These are phyloP conservation scores for Erynnis tages DNA, from an alignment of 2,888 invertebrate species.

Conservation along the genomic window DNA sequence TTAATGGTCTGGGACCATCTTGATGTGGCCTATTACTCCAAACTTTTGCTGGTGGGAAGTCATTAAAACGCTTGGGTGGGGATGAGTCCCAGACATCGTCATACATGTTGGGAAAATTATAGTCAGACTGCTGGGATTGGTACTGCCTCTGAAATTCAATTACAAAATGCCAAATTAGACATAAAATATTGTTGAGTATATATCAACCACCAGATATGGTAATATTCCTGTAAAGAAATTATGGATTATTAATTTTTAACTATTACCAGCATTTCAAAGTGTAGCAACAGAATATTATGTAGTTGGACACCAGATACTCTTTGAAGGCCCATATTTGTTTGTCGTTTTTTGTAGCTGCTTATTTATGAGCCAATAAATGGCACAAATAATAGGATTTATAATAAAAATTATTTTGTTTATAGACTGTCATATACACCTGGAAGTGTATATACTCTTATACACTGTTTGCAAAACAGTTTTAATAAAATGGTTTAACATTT, in stretches of 20 bases:
- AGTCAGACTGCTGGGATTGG: conserved; percentile 39
- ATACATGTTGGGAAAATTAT: conserved; percentile 5
- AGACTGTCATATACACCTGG: too few species aligned
- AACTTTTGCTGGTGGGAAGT: conserved; percentile 32
- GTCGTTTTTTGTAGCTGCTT: too few species aligned
- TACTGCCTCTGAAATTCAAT: conserved; percentile 60
- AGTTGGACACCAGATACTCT: too few species aligned
- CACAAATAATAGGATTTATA: too few species aligned
- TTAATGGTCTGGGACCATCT: background rate
- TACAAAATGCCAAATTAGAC: conserved; percentile 31
- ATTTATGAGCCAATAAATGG: too few species aligned
- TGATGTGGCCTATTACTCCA: conserved; percentile 21
- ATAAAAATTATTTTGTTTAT: too few species aligned
- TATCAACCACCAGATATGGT: background rate
- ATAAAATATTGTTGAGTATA: conserved; percentile 5
- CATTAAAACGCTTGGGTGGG: conserved; percentile 43
- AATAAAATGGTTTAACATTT: too few species aligned
- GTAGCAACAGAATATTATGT: too few species aligned
- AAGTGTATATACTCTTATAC: too few species aligned
- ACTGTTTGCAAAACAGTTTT: too few species aligned
- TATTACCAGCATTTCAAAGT: too few species aligned
- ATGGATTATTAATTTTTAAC: background rate
- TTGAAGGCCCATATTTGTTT: too few species aligned
- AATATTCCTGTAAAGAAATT: conserved; percentile 19
- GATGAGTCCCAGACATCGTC: conserved; percentile 28